These are phyloP conservation scores for Craseonycteris thonglongyai DNA, from an alignment of 2,113 vertebrate species.

Conservation along the genomic window DNA sequence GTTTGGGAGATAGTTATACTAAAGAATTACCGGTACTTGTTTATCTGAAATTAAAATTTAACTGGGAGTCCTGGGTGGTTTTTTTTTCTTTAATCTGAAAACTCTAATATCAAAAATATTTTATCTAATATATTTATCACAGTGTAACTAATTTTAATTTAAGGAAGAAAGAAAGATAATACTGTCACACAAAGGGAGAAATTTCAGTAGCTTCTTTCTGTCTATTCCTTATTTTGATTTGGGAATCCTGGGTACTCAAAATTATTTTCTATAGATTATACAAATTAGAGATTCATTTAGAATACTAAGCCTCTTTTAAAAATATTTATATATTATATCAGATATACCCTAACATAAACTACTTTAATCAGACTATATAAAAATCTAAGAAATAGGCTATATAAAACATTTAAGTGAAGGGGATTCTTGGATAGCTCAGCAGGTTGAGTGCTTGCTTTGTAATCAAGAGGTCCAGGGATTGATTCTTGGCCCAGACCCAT, in stretches of 20 bases:
- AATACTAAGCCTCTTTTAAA: background rate
- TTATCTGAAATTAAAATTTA: too few species aligned
- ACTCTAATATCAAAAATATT: background rate
- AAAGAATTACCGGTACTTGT: background rate
- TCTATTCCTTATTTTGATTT: background rate
- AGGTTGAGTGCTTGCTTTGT: too few species aligned
- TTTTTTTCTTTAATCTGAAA: background rate
- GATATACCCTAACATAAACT: too few species aligned
- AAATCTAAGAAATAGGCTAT: background rate
- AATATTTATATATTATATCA: too few species aligned
- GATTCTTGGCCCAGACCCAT: too few species aligned
- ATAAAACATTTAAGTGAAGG: background rate
- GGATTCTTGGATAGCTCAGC: too few species aligned
- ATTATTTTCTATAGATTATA: background rate
- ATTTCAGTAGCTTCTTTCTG: background rate
- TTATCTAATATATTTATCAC: background rate
- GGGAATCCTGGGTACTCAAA: background rate
- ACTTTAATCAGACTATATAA: too few species aligned
- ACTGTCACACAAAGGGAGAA: background rate
- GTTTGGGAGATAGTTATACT: background rate
- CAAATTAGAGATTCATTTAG: background rate
- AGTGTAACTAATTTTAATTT: background rate
- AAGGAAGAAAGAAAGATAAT: background rate
- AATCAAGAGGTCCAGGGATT: too few species aligned
- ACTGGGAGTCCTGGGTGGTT: background rate